Evolutionary conservation across 2,113 vertebrate genomes (phyloP).

Genomic region (Corvus hawaiiensis): DNA sequence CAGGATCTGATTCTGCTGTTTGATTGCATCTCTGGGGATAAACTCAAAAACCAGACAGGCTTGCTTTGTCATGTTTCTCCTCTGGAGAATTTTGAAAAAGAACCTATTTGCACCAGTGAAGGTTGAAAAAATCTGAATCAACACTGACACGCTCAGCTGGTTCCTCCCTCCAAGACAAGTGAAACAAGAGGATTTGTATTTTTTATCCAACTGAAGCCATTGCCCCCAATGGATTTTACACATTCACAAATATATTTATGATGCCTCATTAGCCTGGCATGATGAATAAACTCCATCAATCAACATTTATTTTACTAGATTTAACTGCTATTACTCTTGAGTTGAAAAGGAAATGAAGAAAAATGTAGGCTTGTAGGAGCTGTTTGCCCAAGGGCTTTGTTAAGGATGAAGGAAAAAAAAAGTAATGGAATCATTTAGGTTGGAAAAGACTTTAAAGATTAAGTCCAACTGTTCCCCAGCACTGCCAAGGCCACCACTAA

Average conservation of each 20-base stretch:
- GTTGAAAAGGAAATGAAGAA: constrained; percentile 27
- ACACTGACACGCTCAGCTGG: neutral
- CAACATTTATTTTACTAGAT: constrained; percentile 44
- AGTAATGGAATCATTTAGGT: neutral
- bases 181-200: neutral
- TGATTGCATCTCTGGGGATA: neutral
- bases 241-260: constrained; percentile 19
- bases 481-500: neutral
- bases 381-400: neutral
- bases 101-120: neutral
- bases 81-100: neutral
- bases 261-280: constrained; percentile 45
- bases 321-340: constrained; percentile 29
- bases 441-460: neutral
- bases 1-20: neutral
- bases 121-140: neutral
- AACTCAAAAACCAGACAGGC: neutral
- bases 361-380: neutral
- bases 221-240: constrained; percentile 1
- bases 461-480: neutral
- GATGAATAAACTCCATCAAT: constrained; percentile 44
- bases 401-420: neutral
- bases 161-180: neutral
- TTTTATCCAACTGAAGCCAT: neutral
- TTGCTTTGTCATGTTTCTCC: neutral